phyloP scores from a whole-genome alignment of 2,797 vertebrate genomes.

The Tragopan temminckii region DNA sequence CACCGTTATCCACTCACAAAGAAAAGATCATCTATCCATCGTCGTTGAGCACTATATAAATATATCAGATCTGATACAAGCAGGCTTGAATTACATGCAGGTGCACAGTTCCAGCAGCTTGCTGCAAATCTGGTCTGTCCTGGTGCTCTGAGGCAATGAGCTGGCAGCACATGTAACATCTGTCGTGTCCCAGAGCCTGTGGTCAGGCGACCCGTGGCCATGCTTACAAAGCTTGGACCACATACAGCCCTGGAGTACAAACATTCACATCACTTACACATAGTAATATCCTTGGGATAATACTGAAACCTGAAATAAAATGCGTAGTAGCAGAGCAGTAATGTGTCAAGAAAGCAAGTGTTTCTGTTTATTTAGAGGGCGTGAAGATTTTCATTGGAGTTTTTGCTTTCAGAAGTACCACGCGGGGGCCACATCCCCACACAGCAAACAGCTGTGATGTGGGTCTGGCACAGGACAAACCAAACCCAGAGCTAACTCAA shows the following conservation, averaged over 20 bases:
- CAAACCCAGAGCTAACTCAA: background rate
- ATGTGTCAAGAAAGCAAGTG: background rate
- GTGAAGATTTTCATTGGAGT: background rate
- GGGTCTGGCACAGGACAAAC: background rate
- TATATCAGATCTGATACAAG: fast-evolving
- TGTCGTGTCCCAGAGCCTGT: background rate
- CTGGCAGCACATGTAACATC: fast-evolving
- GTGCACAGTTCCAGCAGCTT: background rate
- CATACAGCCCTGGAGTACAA: background rate
- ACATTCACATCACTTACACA: background rate
- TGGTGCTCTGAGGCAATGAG: fast-evolving
- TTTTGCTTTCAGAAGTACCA: background rate
- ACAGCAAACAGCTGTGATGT: no score
- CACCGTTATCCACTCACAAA: fast-evolving
- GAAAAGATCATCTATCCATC: fast-evolving
- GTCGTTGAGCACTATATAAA: fast-evolving
- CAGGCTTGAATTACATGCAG: background rate
- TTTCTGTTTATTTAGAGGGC: background rate
- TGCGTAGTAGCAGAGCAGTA: background rate
- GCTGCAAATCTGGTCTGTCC: background rate
- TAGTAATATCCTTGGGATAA: background rate
- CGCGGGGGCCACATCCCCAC: background rate
- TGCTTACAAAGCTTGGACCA: background rate
- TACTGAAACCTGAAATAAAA: background rate
- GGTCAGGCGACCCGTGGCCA: background rate